A percentile compares a stretch with the other conserved stretches of the same genome.
Conservation (phyloP, 2,113 vertebrate genomes). For the Megaceryle maxima region DNA sequence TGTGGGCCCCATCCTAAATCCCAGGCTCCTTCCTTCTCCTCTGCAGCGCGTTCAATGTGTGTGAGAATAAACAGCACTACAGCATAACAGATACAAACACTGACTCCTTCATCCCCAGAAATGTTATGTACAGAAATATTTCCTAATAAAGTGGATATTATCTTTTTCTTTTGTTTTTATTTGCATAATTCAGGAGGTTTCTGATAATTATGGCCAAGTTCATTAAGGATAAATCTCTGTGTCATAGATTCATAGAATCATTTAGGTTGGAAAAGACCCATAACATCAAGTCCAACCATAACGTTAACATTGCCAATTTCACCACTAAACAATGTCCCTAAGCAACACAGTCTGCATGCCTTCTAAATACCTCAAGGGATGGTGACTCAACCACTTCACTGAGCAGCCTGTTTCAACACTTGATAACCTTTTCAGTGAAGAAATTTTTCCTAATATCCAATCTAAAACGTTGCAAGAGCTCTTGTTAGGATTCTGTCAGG, state of each 20-base stretch:
- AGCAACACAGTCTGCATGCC: neutral
- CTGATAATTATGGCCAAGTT: neutral
- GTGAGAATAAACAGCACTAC: neutral
- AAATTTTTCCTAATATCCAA: neutral
- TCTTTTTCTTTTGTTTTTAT: neutral
- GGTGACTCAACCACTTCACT: neutral
- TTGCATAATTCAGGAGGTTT: neutral
- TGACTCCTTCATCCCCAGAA: neutral
- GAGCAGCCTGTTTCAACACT: neutral
- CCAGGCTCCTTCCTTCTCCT: neutral
- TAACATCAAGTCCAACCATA: neutral
- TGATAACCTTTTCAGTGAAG: neutral
- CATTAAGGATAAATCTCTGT: neutral
- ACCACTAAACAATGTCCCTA: neutral
- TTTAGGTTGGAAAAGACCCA: neutral
- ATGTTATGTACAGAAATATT: neutral
- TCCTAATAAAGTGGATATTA: neutral
- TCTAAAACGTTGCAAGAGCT: neutral
- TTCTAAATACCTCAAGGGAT: neutral
- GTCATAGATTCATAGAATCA: neutral
- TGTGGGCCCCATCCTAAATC: neutral
- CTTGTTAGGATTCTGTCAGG: neutral
- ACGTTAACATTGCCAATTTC: neutral
- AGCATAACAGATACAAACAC: neutral
- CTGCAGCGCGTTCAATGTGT: neutral